phyloP scores from a whole-genome alignment of 1,140 invertebrate species.

The Rhopalosiphum padi region DNA sequence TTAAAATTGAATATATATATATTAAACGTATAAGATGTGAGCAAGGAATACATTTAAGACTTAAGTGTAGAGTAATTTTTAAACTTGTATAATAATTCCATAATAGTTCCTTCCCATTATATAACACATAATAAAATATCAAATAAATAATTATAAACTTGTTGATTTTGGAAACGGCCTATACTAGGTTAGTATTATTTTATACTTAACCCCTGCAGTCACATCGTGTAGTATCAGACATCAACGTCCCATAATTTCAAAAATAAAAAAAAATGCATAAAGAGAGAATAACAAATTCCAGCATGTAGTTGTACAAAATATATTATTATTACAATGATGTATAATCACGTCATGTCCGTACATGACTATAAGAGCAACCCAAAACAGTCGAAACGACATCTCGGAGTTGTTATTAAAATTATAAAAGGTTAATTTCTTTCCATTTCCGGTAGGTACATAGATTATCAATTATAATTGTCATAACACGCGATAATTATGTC shows the following conservation, averaged over 20 bases:
- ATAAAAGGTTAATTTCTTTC: not conserved
- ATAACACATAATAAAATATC: not conserved
- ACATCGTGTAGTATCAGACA: not conserved
- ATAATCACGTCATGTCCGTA: not conserved
- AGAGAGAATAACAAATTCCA: not conserved
- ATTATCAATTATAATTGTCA: not conserved
- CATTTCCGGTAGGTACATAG: not conserved
- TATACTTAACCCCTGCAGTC: not conserved
- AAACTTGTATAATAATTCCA: too few relatives aligned
- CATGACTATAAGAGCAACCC: not conserved
- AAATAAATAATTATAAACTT: not conserved
- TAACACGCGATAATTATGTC: not conserved
- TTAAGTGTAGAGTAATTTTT: too few relatives aligned
- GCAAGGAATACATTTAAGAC: too few relatives aligned
- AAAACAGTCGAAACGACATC: not conserved
- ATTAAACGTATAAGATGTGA: too few relatives aligned
- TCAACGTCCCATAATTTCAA: not conserved
- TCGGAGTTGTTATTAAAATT: not conserved
- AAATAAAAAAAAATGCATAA: not conserved
- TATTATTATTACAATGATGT: too few relatives aligned
- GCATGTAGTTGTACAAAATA: not conserved
- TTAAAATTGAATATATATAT: too few relatives aligned
- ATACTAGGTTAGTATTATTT: not conserved
- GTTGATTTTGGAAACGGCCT: not conserved
- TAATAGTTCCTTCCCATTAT: too few relatives aligned